Evolutionary conservation across 2,113 vertebrate species (phyloP).

Genomic region (Holacanthus passer): DNA sequence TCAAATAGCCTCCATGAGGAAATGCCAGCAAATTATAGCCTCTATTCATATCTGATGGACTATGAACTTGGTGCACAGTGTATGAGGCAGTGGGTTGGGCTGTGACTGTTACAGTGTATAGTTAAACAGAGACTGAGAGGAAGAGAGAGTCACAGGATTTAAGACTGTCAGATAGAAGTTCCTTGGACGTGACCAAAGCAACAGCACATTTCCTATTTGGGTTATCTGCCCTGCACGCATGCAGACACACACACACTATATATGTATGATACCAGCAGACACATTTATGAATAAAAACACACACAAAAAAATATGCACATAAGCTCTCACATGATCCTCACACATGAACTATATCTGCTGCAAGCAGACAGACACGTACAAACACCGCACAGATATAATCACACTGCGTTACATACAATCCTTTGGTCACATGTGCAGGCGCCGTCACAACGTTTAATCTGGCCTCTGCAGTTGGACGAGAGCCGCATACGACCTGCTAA

Average conservation of each 20-base stretch:
- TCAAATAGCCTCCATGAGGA: conserved; percentile 78
- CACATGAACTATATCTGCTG: background rate
- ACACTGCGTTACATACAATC: conserved; percentile 28
- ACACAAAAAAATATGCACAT: conserved; percentile 4
- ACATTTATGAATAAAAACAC: background rate
- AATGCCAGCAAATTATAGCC: conserved; percentile 81
- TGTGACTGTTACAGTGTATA: background rate
- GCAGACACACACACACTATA: background rate
- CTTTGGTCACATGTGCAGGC: conserved; percentile 53
- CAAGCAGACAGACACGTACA: conserved; percentile 22
- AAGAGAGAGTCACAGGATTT: conserved; percentile 32
- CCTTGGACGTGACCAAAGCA: conserved; percentile 48
- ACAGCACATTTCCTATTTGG: conserved; percentile 52
- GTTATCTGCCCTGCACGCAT: conserved; percentile 36
- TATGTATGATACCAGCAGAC: background rate
- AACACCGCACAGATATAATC: conserved; percentile 35
- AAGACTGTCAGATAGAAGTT: conserved; percentile 28
- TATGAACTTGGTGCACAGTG: conserved; percentile 60
- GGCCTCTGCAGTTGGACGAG: conserved; percentile 57
- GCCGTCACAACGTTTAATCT: conserved; percentile 65
- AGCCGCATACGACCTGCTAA: conserved; percentile 78
- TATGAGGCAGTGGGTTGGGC: background rate
- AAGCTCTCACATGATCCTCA: conserved; percentile 38
- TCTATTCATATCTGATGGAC: conserved; percentile 80
- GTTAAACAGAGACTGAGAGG: conserved; percentile 22